Evolutionary conservation across 2,113 vertebrate genomes (phyloP).

Genomic region (Psophia crepitans): DNA sequence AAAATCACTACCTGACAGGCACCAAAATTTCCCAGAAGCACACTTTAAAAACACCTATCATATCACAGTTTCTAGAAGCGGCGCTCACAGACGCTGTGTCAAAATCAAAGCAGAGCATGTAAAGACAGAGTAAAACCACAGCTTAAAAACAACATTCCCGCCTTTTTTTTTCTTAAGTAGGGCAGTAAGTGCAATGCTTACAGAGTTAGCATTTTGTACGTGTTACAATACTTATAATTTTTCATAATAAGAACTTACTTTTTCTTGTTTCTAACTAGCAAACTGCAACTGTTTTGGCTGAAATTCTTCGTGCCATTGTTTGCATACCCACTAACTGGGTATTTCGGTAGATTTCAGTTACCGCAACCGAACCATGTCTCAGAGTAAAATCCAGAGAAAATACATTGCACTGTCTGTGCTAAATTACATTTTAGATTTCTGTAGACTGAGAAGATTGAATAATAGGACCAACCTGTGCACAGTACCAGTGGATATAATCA

Average conservation of each 20-base stretch:
- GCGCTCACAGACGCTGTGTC: fast-evolving
- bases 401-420: not conserved
- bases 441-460: not conserved
- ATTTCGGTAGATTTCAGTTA: not conserved
- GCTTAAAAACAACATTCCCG: not conserved
- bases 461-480: not conserved
- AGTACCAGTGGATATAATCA: not conserved
- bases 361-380: not conserved
- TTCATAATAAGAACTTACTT: not conserved
- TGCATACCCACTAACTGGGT: not conserved
- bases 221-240: not conserved
- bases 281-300: not conserved
- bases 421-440: not conserved
- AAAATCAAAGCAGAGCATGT: not conserved
- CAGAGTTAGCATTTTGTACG: not conserved
- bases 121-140: not conserved
- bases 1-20: not conserved
- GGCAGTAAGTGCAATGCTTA: not conserved
- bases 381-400: not conserved
- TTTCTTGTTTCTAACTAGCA: not conserved
- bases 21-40: slow-evolving; percentile 18
- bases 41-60: not conserved
- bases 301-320: not conserved
- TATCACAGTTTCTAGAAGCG: not conserved
- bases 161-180: not conserved